Evolutionary conservation across 2,888 invertebrate genomes (phyloP), one percentile per base, ranked within the genome.

Genomic region (Anoplius nigerrimus): DNA sequence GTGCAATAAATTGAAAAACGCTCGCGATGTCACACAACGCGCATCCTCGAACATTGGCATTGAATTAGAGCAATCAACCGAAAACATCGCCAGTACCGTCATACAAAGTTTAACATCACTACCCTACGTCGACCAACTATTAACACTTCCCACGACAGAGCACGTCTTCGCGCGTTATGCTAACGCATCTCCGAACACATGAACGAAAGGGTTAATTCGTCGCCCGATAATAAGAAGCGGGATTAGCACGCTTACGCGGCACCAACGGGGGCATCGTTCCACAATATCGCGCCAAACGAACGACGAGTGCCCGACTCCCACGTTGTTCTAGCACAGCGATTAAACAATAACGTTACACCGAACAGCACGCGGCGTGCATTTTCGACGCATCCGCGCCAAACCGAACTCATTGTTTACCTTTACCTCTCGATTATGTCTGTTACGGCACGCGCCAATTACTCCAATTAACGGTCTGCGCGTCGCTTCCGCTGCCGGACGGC

Each of bases 331-430:
- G 21, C 15, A 20, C 61, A 66, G 11, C 24, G 48, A 20, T 48
- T 66, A 61, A 34, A 2, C 24, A 58, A 27, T 53, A 53, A 22
- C 18, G 13, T 55, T n/a, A 2, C 45, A 62, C 27, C 22, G 21
- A 65, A 63, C 66, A 71, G 64, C 71, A 74, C 71, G 75, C 71
- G 66, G 67, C 66, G 54, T 69, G 72, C 70, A 69, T 56, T 62
- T n/a, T 27, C 27, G 27, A 65, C 66, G 66, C 69, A 74, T 69
- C n/a, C 68, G 75, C 67, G 70, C 75, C 61, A 63, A 79, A 66
- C 27, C 27, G 48, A 62, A 70, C 58, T 62, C 22, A 69, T 69
- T 76, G 78, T 80, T 81, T 81, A 80, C 80, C 72, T 73, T 66
- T 48, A 56, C 21, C 46, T 42, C 34, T 43, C 66, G 71, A 72